These are phyloP conservation scores for Paedocypris sp. DNA, from an alignment of 2,113 vertebrate genomes.

Conservation along the genomic window DNA sequence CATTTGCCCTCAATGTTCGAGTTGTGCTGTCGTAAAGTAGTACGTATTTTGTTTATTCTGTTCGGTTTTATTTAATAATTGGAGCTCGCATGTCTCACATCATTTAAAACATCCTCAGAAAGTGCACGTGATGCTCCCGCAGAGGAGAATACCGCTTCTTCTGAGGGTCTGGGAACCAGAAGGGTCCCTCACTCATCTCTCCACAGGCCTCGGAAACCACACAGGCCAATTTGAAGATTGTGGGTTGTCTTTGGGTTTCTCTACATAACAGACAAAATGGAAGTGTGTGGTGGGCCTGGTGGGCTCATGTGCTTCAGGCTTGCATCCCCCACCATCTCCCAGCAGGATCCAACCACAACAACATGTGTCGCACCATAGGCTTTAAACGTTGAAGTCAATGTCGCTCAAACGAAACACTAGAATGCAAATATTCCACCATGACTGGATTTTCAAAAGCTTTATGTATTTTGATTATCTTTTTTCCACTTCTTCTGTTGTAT, in stretches of 20 bases:
- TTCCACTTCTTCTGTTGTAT: no score
- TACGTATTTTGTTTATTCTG: background rate
- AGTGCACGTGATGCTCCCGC: background rate
- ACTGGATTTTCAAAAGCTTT: no score
- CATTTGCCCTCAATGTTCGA: no score
- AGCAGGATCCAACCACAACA: background rate
- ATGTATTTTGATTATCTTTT: no score
- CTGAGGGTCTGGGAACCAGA: background rate
- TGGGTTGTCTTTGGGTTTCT: conserved; percentile 9
- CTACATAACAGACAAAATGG: background rate
- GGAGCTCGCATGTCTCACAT: background rate
- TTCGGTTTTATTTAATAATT: background rate
- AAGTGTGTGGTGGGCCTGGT: background rate
- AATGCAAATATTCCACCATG: no score
- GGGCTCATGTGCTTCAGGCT: conserved; percentile 1
- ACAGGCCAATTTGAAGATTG: background rate
- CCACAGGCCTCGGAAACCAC: background rate
- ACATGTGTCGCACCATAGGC: background rate
- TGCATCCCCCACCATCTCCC: background rate
- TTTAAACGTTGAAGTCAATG: background rate
- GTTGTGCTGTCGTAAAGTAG: no score
- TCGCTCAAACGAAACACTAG: background rate
- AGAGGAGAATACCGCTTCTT: background rate
- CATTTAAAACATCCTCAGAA: background rate
- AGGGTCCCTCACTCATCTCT: conserved; percentile 7